These are phyloP conservation scores for Altica lythri DNA, from an alignment of 2,888 invertebrate genomes.

Conservation along the genomic window DNA sequence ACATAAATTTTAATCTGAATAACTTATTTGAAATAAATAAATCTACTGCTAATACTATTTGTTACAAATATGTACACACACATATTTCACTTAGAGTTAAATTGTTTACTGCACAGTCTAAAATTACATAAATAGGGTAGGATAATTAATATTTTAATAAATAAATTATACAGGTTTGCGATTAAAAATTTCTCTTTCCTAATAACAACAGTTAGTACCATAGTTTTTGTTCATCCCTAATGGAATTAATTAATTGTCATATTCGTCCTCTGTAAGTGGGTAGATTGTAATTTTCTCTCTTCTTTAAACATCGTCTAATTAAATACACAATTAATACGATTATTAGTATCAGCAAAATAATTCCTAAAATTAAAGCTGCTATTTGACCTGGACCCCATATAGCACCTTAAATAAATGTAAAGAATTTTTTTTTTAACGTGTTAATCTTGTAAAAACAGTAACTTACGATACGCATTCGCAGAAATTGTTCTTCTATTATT, in stretches of 20 bases:
- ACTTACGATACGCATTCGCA: constrained; percentile 62
- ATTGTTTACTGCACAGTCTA: too few species aligned
- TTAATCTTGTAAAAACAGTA: too few species aligned
- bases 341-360: constrained; percentile 64
- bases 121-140: too few species aligned
- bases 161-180: too few species aligned
- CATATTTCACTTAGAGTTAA: too few species aligned
- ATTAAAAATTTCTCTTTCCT: too few species aligned
- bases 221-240: constrained; percentile 39
- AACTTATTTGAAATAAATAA: too few species aligned
- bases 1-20: too few species aligned
- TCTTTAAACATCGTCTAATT: constrained; percentile 66
- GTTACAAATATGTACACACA: too few species aligned
- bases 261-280: constrained; percentile 59
- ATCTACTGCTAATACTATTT: too few species aligned
- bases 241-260: constrained; percentile 41
- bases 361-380: constrained; percentile 72
- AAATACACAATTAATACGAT: constrained; percentile 63
- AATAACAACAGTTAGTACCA: constrained; percentile 25
- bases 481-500: constrained; percentile 69
- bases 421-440: too few species aligned
- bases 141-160: too few species aligned
- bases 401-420: constrained; percentile 45
- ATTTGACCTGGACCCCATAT: constrained; percentile 59
- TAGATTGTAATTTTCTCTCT: constrained; percentile 61